Evolutionary conservation across 92 coral and sea anemone genomes (phyloP).

Genomic region (Galaxea fascicularis): DNA sequence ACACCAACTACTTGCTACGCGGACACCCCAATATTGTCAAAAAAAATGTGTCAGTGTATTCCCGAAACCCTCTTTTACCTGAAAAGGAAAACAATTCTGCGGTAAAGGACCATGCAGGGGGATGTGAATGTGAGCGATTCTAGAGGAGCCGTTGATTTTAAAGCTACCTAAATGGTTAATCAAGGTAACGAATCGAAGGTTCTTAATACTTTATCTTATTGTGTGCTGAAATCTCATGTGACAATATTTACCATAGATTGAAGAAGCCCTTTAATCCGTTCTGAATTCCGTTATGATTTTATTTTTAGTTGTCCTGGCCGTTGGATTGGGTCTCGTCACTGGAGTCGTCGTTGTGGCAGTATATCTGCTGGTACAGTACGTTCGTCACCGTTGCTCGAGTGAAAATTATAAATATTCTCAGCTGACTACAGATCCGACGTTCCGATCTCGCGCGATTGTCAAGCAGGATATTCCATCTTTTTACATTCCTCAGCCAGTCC

Average conservation of each 20-base stretch:
- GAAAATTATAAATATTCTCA: conserved; percentile 5
- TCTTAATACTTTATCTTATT: background rate
- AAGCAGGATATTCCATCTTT: conserved; percentile 48
- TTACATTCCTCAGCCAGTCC: conserved; percentile 46
- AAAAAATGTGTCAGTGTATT: conserved; percentile 23
- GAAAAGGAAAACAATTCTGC: background rate
- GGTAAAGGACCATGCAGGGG: conserved; percentile 6
- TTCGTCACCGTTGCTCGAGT: conserved; percentile 23
- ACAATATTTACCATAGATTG: conserved; percentile 26
- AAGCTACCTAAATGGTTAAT: conserved; percentile 37
- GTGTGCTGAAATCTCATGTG: background rate
- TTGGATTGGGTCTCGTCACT: conserved; percentile 64
- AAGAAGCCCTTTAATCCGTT: conserved; percentile 10
- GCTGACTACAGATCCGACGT: conserved; percentile 20
- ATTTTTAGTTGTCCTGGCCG: conserved; percentile 57
- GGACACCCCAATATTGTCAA: conserved; percentile 37
- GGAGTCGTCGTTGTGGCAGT: conserved; percentile 51
- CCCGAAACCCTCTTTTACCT: conserved; percentile 3
- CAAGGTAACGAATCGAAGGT: conserved; percentile 36
- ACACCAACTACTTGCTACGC: background rate
- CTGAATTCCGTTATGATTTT: conserved; percentile 5
- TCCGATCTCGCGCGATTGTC: conserved; percentile 43
- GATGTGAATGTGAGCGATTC: background rate
- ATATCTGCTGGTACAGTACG: conserved; percentile 31
- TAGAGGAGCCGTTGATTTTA: background rate